Base-by-base conservation (phyloP, 2,113 vertebrate species). In the Xiphorhynchus elegans region DNA sequence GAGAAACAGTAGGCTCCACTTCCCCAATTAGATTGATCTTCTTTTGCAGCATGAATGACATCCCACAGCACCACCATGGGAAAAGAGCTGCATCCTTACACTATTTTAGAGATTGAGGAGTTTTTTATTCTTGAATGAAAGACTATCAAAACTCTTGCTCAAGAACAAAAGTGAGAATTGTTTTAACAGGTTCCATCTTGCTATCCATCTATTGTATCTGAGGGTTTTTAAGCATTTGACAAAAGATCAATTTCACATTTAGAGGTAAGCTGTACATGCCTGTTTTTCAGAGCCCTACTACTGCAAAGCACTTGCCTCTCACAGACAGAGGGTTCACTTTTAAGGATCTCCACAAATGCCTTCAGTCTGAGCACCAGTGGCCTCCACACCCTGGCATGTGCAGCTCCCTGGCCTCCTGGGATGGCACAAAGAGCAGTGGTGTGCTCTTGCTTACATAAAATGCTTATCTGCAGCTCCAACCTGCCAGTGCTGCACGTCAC, bases 381-480 rank as follows among this genome's bases (percentile, higher is more conserved):
- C 67, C 60, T 84, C 77, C 58, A 42, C 47, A 37, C 39, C 25
- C 52, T 12, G 70, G 17, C 5, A 47, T 4, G 17, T 35, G 46
- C 82, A 74, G 67, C 37, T 73, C 60, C 59, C 47, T 2, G 3
- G 56, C 50, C 52, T 55, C 58, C 46, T 4, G 75, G 87, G 60
- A 55, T 9, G 46, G 81, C 93, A 93, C 66, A 62, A 87, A 18
- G 9, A 60, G 28, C 68, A 77, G 17, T 3, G 2, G 59, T 16
- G 29, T 13, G 50, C 72, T 37, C 37, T 84, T 84, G 81, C 92
- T 95, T 47, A 85, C 63, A 84, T 69, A 72, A 91, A 88, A 91
- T 52, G 66, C 87, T 84, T 84, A 92, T 89, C 81, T 53, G 72
- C 87, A 93, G 68, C 59, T 89, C 91, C 49, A 91, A 75, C 87